phyloP scores from a whole-genome alignment of 2,113 vertebrate genomes.

The Atlantisia rogersi region DNA sequence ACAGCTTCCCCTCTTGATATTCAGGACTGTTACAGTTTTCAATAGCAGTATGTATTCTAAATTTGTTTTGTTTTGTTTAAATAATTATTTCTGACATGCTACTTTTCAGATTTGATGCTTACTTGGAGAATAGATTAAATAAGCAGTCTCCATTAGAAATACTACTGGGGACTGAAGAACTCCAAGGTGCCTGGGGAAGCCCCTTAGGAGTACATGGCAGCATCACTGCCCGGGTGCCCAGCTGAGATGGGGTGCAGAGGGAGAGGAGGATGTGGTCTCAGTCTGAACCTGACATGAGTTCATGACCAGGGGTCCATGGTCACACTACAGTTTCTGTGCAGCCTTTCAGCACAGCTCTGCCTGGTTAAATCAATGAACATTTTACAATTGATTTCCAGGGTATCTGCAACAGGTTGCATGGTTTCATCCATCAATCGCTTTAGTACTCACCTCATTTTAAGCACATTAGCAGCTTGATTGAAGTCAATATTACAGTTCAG shows the following conservation, averaged over 20 bases:
- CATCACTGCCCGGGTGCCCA: rapidly evolving
- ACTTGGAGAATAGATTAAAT: constrained; percentile 41
- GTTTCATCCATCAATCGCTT: neutral
- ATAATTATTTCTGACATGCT: constrained; percentile 52
- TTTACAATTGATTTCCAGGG: neutral
- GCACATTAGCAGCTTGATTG: neutral
- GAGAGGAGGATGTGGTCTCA: neutral
- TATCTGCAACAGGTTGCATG: neutral
- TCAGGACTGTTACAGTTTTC: constrained; percentile 26
- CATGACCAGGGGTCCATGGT: rapidly evolving
- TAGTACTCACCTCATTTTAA: neutral
- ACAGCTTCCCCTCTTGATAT: constrained; percentile 18
- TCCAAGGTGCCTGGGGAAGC: neutral
- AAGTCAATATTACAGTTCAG: neutral
- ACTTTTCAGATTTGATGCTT: constrained; percentile 45
- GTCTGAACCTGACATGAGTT: rapidly evolving
- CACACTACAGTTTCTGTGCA: rapidly evolving
- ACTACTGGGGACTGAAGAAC: neutral
- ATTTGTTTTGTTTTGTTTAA: constrained; percentile 7
- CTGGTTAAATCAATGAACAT: neutral
- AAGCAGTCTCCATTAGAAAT: constrained; percentile 51
- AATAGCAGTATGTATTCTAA: constrained; percentile 21
- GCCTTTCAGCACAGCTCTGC: neutral
- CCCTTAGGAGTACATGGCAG: rapidly evolving
- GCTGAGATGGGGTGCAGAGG: rapidly evolving